These are phyloP conservation scores for Syrrhaptes paradoxus DNA, from an alignment of 2,113 vertebrate genomes.

Conservation along the genomic window DNA sequence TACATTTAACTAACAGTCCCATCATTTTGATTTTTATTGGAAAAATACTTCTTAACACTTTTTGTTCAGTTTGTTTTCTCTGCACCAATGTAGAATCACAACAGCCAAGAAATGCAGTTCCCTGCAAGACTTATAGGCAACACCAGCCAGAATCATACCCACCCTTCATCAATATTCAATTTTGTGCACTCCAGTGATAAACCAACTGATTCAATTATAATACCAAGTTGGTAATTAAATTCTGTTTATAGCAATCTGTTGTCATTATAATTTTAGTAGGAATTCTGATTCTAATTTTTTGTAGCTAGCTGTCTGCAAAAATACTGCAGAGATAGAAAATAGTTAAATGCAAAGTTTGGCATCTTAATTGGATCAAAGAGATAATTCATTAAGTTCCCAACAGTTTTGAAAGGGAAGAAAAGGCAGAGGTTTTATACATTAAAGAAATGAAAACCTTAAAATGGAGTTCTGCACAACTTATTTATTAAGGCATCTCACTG, in stretches of 20 bases:
- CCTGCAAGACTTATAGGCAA: background rate
- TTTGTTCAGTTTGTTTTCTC: background rate
- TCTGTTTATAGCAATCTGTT: background rate
- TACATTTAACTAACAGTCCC: background rate
- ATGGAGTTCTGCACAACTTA: background rate
- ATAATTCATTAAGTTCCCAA: background rate
- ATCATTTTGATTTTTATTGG: background rate
- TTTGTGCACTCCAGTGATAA: background rate
- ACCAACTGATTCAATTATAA: background rate
- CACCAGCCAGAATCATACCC: background rate
- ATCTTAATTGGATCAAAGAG: background rate
- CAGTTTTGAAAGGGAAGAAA: background rate
- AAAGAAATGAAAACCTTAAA: background rate
- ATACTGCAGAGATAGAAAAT: background rate
- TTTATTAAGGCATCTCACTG: background rate
- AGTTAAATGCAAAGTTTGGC: background rate
- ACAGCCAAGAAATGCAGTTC: background rate
- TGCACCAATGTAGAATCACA: background rate
- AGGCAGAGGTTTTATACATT: background rate
- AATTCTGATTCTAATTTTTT: background rate
- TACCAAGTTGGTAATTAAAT: background rate
- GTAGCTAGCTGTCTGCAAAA: background rate
- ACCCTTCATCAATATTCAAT: background rate
- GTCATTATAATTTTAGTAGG: background rate
- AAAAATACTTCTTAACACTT: background rate